These are phyloP conservation scores for Acipenser transmontanus DNA, from an alignment of 2,797 vertebrate genomes.

Conservation along the genomic window DNA sequence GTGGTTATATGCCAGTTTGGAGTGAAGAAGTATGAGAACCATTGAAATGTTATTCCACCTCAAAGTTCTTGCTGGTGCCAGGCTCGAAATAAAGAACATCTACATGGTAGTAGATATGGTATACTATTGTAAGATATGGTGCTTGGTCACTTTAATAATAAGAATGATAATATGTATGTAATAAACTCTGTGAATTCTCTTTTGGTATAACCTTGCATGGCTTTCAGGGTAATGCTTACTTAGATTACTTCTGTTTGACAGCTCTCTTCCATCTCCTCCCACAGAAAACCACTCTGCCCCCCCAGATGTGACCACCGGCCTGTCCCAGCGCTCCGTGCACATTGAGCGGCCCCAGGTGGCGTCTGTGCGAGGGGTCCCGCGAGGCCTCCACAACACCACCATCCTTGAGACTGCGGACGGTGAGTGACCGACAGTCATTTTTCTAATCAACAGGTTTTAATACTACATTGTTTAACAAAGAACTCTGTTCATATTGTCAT, in stretches of 20 bases:
- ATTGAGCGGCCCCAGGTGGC: slow-evolving; percentile 70
- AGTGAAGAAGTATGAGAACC: too few relatives aligned
- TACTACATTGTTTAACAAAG: neutral
- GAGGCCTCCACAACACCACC: slow-evolving; percentile 64
- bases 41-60: too few relatives aligned
- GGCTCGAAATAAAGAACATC: too few relatives aligned
- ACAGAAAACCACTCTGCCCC: slow-evolving; percentile 83
- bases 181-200: neutral
- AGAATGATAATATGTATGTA: too few relatives aligned
- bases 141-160: too few relatives aligned
- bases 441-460: neutral
- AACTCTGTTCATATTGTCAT: too few relatives aligned
- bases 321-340: slow-evolving; percentile 62
- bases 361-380: slow-evolving; percentile 73
- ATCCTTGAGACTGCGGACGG: slow-evolving; percentile 88
- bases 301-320: slow-evolving; percentile 85
- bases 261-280: slow-evolving; percentile 46
- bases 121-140: too few relatives aligned
- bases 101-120: too few relatives aligned
- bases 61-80: too few relatives aligned
- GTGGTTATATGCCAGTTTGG: too few relatives aligned
- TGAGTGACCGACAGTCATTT: slow-evolving; percentile 50
- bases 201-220: neutral
- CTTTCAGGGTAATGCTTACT: neutral
- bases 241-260: slow-evolving; percentile 28